Conservation (phyloP, 1,140 invertebrate genomes). For the Drosophila baimaii region DNA sequence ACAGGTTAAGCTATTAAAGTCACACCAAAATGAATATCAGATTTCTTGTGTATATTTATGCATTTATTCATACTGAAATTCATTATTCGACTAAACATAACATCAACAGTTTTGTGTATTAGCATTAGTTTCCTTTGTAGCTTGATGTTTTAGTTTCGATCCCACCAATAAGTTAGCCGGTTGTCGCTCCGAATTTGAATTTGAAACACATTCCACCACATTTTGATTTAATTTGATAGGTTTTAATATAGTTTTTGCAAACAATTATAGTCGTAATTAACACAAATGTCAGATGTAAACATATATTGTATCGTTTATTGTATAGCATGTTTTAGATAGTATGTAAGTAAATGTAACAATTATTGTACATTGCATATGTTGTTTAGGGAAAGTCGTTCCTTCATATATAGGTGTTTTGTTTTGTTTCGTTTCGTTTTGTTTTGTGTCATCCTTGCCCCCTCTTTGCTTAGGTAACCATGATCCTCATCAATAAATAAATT, state of each 20-base stretch:
- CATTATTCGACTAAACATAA: conserved; percentile 78
- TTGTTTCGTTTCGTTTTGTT: background rate
- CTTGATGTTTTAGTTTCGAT: conserved; percentile 29
- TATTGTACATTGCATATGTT: conserved; percentile 47
- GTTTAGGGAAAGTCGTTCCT: conserved; percentile 18
- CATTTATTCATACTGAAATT: conserved; percentile 72
- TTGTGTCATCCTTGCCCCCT: conserved; percentile 15
- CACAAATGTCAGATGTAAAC: conserved; percentile 71
- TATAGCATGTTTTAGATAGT: conserved; percentile 46
- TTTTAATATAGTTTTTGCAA: conserved; percentile 72
- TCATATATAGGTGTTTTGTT: conserved; percentile 16
- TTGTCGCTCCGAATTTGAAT: conserved; percentile 32
- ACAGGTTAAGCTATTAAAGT: background rate
- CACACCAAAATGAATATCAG: background rate
- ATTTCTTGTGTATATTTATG: conserved; percentile 67
- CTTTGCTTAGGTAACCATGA: conserved; percentile 16
- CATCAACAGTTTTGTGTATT: conserved; percentile 79
- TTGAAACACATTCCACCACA: conserved; percentile 37
- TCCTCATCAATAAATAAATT: conserved; percentile 25
- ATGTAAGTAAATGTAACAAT: conserved; percentile 51
- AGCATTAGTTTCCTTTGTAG: conserved; percentile 61
- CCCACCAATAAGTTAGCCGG: conserved; percentile 39
- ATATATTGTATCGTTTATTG: conserved; percentile 55
- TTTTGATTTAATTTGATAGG: conserved; percentile 63
- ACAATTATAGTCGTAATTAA: conserved; percentile 80